phyloP scores from a whole-genome alignment of 2,797 vertebrate genomes.

The Crenuchus spilurus region DNA sequence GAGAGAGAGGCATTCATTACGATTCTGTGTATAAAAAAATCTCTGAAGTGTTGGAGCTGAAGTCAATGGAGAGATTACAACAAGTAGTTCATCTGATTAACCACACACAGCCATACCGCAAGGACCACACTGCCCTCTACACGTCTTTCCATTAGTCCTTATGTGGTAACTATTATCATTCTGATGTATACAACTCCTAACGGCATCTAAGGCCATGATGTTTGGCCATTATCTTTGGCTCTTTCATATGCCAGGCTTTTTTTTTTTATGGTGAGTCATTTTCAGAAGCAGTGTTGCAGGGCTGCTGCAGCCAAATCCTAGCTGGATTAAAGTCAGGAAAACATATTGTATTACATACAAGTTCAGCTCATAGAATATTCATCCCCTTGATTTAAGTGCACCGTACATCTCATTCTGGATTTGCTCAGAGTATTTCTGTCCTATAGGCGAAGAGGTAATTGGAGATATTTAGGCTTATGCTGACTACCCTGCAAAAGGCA shows the following conservation, averaged over 20 bases:
- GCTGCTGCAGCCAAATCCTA: neutral
- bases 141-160: neutral
- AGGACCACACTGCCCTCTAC: neutral
- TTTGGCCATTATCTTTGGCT: neutral
- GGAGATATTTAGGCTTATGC: neutral
- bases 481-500: neutral
- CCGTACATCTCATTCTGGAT: neutral
- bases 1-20: constrained; percentile 1
- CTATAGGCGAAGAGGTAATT: neutral
- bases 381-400: neutral
- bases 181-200: neutral
- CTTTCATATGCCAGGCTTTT: neutral
- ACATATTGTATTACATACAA: neutral
- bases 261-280: too few species aligned
- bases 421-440: neutral
- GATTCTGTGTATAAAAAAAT: neutral
- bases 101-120: neutral
- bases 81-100: neutral
- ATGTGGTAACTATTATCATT: neutral
- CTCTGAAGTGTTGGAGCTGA: neutral
- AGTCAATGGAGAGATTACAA: constrained; percentile 6
- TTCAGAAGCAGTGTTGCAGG: neutral
- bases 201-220: neutral
- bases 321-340: neutral
- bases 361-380: neutral